These are phyloP conservation scores for Parthenolecanium corni DNA, from an alignment of 2,888 invertebrate genomes.

Conservation along the genomic window DNA sequence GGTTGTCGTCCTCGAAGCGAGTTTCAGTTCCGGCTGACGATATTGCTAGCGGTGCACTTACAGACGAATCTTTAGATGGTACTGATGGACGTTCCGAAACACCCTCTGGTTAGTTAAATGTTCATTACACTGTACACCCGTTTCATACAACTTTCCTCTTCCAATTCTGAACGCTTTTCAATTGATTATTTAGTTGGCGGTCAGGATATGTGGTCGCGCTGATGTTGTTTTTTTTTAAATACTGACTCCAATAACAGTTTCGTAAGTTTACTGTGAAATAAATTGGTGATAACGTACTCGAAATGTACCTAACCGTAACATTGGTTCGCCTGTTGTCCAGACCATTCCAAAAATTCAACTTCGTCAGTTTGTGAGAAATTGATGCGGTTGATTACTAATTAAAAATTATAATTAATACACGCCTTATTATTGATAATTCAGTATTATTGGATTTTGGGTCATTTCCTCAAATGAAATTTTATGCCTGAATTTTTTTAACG, in stretches of 20 bases:
- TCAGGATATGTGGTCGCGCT: constrained; percentile 5
- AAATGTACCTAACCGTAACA: not conserved
- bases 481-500: too few relatives aligned
- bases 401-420: too few relatives aligned
- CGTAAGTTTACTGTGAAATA: not conserved
- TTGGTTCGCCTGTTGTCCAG: not conserved
- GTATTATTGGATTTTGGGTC: too few relatives aligned
- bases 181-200: not conserved
- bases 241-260: not conserved
- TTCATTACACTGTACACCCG: not conserved
- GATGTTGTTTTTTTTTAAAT: not conserved
- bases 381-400: too few relatives aligned
- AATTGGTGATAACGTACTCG: too few relatives aligned
- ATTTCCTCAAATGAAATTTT: too few relatives aligned
- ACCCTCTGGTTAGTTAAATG: constrained; percentile 11
- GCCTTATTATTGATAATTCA: too few relatives aligned
- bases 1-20: constrained; percentile 33
- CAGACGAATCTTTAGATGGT: constrained; percentile 28
- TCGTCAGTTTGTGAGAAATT: not conserved
- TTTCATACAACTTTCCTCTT: not conserved
- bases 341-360: not conserved
- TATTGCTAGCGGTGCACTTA: constrained; percentile 28
- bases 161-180: not conserved
- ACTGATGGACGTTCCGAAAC: constrained; percentile 26
- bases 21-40: constrained; percentile 34